These are phyloP conservation scores for Alcis repandata DNA, from an alignment of 2,888 invertebrate genomes.

Conservation along the genomic window DNA sequence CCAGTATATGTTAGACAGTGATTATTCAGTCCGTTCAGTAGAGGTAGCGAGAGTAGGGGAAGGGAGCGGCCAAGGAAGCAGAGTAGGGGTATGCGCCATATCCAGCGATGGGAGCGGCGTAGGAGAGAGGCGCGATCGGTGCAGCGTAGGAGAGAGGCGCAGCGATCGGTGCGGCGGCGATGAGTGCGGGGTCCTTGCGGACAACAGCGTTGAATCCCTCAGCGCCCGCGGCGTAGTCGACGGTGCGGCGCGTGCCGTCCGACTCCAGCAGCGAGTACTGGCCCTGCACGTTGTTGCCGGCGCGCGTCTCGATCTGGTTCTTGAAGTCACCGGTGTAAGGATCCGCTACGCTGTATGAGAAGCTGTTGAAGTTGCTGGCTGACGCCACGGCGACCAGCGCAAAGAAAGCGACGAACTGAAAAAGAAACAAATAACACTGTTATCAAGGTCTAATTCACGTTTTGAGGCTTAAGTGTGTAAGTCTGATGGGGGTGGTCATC, in stretches of 20 bases:
- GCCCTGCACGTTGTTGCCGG: conserved; percentile 57
- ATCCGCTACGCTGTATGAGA: conserved; percentile 83
- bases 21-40: conserved; percentile 43
- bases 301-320: conserved; percentile 71
- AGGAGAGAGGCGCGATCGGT: too few relatives aligned
- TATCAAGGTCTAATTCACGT: too few relatives aligned
- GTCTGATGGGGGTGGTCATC: too few relatives aligned
- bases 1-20: background rate
- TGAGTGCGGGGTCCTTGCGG: conserved; percentile 73
- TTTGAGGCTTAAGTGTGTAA: too few relatives aligned
- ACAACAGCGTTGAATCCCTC: conserved; percentile 85
- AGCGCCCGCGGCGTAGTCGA: conserved; percentile 84
- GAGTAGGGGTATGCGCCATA: conserved; percentile 25
- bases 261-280: conserved; percentile 77
- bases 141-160: too few relatives aligned
- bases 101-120: conserved; percentile 2
- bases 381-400: conserved; percentile 63
- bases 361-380: conserved; percentile 70
- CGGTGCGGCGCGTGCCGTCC: conserved; percentile 82
- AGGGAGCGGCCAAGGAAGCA: conserved; percentile 41
- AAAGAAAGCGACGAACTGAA: conserved; percentile 69
- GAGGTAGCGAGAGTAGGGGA: conserved; percentile 44
- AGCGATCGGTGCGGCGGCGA: conserved; percentile 50
- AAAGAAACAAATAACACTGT: background rate
- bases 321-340: conserved; percentile 83